A percentile compares a stretch with the other conserved stretches of the same genome.
These are phyloP conservation scores for Brachyhypopomus gauderio DNA, from an alignment of 2,113 vertebrate genomes.

Conservation along the genomic window DNA sequence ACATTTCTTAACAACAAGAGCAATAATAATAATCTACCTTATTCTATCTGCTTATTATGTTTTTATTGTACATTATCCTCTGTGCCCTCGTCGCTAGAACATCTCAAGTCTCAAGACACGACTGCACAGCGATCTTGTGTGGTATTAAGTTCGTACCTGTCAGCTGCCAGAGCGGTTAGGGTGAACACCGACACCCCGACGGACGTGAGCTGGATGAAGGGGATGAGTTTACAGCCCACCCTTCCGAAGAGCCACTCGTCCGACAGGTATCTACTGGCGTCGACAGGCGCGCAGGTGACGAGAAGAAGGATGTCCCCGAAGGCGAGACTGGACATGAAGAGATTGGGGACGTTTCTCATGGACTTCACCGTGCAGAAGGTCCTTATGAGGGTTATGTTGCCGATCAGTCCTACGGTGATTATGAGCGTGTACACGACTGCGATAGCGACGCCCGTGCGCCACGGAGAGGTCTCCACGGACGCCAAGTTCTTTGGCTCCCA, in stretches of 20 bases:
- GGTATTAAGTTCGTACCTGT: slow-evolving; percentile 80
- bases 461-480: slow-evolving; percentile 66
- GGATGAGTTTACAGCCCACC: slow-evolving; percentile 92
- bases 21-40: too few relatives aligned
- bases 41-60: too few relatives aligned
- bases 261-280: slow-evolving; percentile 91
- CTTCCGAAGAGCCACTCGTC: slow-evolving; percentile 94
- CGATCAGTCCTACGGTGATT: slow-evolving; percentile 85
- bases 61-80: too few relatives aligned
- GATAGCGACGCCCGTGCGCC: slow-evolving; percentile 80
- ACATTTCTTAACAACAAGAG: too few relatives aligned
- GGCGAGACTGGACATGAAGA: slow-evolving; percentile 95
- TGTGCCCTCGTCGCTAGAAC: too few relatives aligned
- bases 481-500: slow-evolving; percentile 61
- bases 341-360: slow-evolving; percentile 87
- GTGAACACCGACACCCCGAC: slow-evolving; percentile 98
- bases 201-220: slow-evolving; percentile 95
- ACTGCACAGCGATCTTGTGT: not conserved
- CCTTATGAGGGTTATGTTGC: slow-evolving; percentile 94
- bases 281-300: slow-evolving; percentile 95
- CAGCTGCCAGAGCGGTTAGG: slow-evolving; percentile 92
- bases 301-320: slow-evolving; percentile 91
- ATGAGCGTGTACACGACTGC: slow-evolving; percentile 86
- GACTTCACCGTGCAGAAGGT: slow-evolving; percentile 91
- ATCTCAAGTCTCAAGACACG: too few relatives aligned